Percentiles rank a stretch among this genome's conserved stretches.
phyloP scores from a whole-genome alignment of 2,797 vertebrate species.

The Enteromius thamalakanensis region DNA sequence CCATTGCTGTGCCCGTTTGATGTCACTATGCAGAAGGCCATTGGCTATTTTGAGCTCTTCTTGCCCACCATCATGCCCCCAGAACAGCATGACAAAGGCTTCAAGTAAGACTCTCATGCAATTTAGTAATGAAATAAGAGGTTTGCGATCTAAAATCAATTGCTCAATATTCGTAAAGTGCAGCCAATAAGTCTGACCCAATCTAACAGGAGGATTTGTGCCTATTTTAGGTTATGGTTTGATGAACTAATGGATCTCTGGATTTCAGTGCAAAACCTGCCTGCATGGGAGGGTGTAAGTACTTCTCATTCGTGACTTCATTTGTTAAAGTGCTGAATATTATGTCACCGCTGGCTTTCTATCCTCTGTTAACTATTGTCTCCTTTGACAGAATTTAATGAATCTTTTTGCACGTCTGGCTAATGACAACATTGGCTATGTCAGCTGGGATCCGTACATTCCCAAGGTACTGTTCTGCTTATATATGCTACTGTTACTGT shows the following conservation, averaged over 20 bases:
- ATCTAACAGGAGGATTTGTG: not conserved
- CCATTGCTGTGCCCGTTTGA: slow-evolving; percentile 97
- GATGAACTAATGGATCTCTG: slow-evolving; percentile 94
- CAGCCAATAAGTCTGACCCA: not conserved
- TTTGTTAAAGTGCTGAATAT: slow-evolving; percentile 8
- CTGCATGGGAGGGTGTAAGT: slow-evolving; percentile 98
- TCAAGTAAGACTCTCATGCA: slow-evolving; percentile 80
- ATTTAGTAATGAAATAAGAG: not conserved
- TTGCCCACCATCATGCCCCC: slow-evolving; percentile 94
- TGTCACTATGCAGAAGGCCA: slow-evolving; percentile 94
- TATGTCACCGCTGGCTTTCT: not conserved
- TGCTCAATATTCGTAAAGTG: slow-evolving; percentile 21
- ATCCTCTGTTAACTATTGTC: slow-evolving; percentile 57
- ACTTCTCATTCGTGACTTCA: not conserved
- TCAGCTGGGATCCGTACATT: slow-evolving; percentile 94
- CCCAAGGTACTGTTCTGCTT: slow-evolving; percentile 82
- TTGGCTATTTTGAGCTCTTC: slow-evolving; percentile 96
- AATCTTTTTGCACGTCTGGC: slow-evolving; percentile 96
- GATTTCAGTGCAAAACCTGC: slow-evolving; percentile 95
- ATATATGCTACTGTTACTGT: not conserved
- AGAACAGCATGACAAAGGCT: slow-evolving; percentile 89
- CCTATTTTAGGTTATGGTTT: slow-evolving; percentile 91
- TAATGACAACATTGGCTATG: slow-evolving; percentile 95
- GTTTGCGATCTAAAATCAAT: not conserved
- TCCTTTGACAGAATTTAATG: slow-evolving; percentile 85